Conservation (phyloP, 2,888 invertebrate species). For the Diloba caeruleocephala region DNA sequence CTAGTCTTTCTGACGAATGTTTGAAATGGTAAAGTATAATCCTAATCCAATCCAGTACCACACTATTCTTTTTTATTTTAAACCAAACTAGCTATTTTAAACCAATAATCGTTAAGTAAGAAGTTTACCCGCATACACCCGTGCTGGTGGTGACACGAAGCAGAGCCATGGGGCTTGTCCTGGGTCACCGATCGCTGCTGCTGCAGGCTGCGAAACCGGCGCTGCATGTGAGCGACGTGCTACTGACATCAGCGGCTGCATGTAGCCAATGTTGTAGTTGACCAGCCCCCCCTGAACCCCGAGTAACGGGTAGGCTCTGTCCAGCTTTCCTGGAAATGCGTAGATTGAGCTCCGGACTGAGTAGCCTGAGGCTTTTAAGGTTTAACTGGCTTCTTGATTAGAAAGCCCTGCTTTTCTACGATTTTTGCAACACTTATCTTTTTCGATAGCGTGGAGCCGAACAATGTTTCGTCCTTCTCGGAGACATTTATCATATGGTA, state of each 20-base stretch:
- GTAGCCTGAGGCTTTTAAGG: background rate
- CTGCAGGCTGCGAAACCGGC: background rate
- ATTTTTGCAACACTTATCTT: background rate
- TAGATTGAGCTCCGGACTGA: background rate
- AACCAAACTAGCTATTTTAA: no score
- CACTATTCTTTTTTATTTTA: background rate
- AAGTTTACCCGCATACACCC: conserved; percentile 3
- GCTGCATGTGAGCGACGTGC: background rate
- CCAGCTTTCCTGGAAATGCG: background rate
- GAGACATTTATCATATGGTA: background rate
- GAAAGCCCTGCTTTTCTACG: background rate
- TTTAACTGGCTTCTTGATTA: background rate
- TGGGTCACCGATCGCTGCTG: background rate
- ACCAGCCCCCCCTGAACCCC: background rate
- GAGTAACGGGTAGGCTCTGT: background rate
- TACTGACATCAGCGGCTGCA: background rate
- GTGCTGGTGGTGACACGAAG: background rate
- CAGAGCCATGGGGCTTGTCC: background rate
- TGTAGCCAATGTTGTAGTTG: background rate
- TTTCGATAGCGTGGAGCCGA: background rate
- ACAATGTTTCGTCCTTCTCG: background rate
- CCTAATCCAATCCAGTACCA: background rate
- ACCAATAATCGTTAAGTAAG: background rate
- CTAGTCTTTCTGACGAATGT: no score
- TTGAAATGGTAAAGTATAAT: background rate